Conservation (phyloP, 2,797 vertebrate species). For the Trichosurus vulpecula region DNA sequence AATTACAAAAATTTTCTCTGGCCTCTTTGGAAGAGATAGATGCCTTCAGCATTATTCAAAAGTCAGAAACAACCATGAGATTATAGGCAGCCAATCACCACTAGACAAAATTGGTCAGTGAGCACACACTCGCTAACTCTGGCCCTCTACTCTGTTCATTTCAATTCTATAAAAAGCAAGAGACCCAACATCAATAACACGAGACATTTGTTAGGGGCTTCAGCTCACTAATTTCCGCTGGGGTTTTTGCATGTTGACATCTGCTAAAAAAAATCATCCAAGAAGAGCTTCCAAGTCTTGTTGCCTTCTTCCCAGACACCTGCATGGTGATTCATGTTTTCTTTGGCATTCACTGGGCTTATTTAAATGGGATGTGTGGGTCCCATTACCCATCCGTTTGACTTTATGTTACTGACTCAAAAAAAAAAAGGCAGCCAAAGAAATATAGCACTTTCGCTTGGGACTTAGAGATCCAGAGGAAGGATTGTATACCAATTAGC, state of each 20-base stretch:
- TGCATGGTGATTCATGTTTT: slow-evolving; percentile 81
- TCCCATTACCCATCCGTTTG: slow-evolving; percentile 75
- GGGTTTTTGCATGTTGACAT: slow-evolving; percentile 82
- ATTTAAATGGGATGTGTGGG: slow-evolving; percentile 80
- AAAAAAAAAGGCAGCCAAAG: background rate
- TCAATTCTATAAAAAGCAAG: slow-evolving; percentile 73
- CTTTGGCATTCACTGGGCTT: slow-evolving; percentile 80
- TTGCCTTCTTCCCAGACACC: slow-evolving; percentile 80
- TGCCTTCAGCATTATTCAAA: slow-evolving; percentile 44
- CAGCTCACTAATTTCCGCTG: slow-evolving; percentile 78
- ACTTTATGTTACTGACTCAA: slow-evolving; percentile 68
- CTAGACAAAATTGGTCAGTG: slow-evolving; percentile 69
- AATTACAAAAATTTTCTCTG: slow-evolving; percentile 18
- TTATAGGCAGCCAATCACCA: slow-evolving; percentile 65
- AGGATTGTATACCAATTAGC: background rate
- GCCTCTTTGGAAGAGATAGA: background rate
- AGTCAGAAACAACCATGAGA: slow-evolving; percentile 58
- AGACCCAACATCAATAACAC: slow-evolving; percentile 77
- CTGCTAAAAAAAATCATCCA: slow-evolving; percentile 80
- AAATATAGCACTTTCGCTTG: background rate
- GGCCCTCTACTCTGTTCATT: slow-evolving; percentile 75
- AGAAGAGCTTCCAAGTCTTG: slow-evolving; percentile 77
- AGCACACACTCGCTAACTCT: slow-evolving; percentile 65
- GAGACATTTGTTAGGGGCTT: slow-evolving; percentile 80
- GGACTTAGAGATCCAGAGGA: background rate